Evolutionary conservation across 2,797 vertebrate species (phyloP).

Genomic region (Tragopan temminckii): DNA sequence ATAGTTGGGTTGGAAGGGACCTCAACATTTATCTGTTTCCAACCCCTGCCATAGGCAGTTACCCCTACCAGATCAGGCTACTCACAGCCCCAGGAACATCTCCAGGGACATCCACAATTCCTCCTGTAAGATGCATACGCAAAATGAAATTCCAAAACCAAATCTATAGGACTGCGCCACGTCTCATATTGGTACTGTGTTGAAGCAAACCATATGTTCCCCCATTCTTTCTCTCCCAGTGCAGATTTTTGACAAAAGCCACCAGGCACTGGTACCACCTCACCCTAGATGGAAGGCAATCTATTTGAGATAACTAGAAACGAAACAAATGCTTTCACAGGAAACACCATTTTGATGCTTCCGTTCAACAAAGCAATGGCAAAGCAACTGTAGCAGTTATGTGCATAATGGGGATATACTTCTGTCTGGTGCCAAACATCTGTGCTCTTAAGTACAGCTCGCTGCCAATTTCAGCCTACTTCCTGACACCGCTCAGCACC

Average conservation of each 20-base stretch:
- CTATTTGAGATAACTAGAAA: not conserved
- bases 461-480: not conserved
- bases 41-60: too few relatives aligned
- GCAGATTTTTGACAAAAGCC: not conserved
- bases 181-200: too few relatives aligned
- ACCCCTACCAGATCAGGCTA: too few relatives aligned
- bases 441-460: not conserved
- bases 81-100: too few relatives aligned
- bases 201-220: not conserved
- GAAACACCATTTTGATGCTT: not conserved
- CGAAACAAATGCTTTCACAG: not conserved
- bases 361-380: not conserved
- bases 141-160: not conserved
- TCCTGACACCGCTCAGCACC: not conserved
- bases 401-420: not conserved
- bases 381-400: slow-evolving; percentile 11
- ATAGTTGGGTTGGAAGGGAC: too few relatives aligned
- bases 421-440: slow-evolving; percentile 65
- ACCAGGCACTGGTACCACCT: not conserved
- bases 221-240: not conserved
- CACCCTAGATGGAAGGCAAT: not conserved
- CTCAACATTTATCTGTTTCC: too few relatives aligned
- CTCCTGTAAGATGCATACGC: too few relatives aligned
- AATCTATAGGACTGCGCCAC: too few relatives aligned
- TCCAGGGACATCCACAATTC: too few relatives aligned